phyloP scores from a whole-genome alignment of 2,888 invertebrate species.

The Drosophila nr. fundita region DNA sequence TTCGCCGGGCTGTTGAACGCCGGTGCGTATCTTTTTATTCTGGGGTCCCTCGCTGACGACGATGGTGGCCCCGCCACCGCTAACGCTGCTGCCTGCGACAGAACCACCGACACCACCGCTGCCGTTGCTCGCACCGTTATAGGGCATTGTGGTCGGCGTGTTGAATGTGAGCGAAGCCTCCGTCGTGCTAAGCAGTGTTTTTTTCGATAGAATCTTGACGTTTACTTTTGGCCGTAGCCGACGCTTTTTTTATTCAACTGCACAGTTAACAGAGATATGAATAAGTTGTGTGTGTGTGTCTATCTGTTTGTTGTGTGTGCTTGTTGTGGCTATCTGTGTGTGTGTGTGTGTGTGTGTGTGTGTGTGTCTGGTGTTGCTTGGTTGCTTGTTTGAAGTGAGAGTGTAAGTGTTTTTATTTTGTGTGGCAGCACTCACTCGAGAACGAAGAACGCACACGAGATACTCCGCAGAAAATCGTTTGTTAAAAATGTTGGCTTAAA shows the following conservation, averaged over 20 bases:
- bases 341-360: background rate
- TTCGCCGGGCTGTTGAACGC: constrained; percentile 83
- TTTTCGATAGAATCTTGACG: constrained; percentile 83
- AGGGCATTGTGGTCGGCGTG: constrained; percentile 83
- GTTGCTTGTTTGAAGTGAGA: background rate
- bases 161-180: constrained; percentile 76
- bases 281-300: background rate
- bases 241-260: constrained; percentile 21
- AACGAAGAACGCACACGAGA: constrained; percentile 10
- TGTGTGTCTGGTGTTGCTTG: background rate
- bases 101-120: constrained; percentile 74
- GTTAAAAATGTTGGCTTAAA: constrained; percentile 29
- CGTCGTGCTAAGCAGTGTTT: constrained; percentile 72
- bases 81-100: constrained; percentile 76
- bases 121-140: constrained; percentile 84
- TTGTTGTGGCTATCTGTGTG: constrained; percentile 3
- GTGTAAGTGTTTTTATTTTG: background rate
- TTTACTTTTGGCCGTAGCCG: constrained; percentile 65
- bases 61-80: constrained; percentile 82
- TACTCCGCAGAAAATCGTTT: constrained; percentile 27
- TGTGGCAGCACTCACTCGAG: constrained; percentile 8
- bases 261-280: constrained; percentile 18
- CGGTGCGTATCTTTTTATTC: constrained; percentile 85
- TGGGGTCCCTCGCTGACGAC: constrained; percentile 84
- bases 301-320: constrained; percentile 4